Percentiles rank a stretch among this genome's conserved stretches.
Evolutionary conservation across 2,113 vertebrate genomes (phyloP).

Genomic region (Tragelaphus buxtoni): DNA sequence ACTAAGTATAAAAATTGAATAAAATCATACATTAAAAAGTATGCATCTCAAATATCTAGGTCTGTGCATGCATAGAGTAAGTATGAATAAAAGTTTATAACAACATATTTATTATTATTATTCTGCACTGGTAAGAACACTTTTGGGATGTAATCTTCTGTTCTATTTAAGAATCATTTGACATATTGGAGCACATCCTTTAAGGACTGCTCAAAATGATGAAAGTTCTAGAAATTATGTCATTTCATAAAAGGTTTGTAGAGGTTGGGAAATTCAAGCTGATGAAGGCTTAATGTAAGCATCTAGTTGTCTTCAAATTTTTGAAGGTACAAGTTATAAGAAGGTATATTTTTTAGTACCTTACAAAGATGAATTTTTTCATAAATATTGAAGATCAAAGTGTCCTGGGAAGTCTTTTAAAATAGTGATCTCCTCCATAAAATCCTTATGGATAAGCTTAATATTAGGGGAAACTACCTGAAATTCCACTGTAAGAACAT

Average conservation of each 20-base stretch:
- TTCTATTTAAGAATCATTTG: neutral
- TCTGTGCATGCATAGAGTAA: neutral
- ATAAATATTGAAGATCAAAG: slow-evolving; percentile 10
- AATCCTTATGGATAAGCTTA: neutral
- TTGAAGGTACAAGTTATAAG: neutral
- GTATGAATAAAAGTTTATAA: neutral
- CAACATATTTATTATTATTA: neutral
- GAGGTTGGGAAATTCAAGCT: neutral
- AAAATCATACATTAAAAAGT: neutral
- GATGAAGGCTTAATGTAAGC: neutral
- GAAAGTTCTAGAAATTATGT: neutral
- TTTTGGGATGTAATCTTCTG: neutral
- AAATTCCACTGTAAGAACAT: neutral
- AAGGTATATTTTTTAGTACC: neutral
- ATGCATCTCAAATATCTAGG: neutral
- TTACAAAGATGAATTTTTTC: neutral
- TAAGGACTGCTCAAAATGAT: neutral
- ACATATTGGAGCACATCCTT: neutral
- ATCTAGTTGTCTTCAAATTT: neutral
- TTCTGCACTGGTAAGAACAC: neutral
- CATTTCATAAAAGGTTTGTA: neutral
- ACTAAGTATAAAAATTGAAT: neutral
- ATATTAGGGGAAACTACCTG: neutral
- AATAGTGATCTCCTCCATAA: neutral
- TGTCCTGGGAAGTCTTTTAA: neutral